Evolutionary conservation across 2,797 vertebrate species (phyloP).

Genomic region (Platyrinchus mystaceus): DNA sequence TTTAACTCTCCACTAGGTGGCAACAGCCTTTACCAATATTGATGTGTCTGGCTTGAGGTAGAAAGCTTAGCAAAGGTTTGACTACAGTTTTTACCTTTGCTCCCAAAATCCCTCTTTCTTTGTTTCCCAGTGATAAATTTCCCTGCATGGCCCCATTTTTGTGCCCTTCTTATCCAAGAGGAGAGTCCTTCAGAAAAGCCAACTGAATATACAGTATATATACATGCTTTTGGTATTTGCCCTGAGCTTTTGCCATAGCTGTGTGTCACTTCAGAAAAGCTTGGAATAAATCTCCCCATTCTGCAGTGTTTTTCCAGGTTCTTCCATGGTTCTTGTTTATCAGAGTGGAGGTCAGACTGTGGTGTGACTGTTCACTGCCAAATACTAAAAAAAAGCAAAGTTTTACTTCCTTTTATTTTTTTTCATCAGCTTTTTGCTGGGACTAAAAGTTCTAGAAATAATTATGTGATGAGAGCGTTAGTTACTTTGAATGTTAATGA

Average conservation of each 20-base stretch:
- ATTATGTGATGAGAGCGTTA: neutral
- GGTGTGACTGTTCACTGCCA: neutral
- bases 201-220: neutral
- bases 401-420: constrained; percentile 38
- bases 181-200: neutral
- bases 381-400: neutral
- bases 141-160: neutral
- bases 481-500: neutral
- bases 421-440: neutral
- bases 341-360: neutral
- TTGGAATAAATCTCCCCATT: neutral
- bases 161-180: neutral
- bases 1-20: constrained; percentile 40
- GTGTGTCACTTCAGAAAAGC: neutral
- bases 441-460: neutral
- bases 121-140: neutral
- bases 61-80: neutral
- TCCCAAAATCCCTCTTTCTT: neutral
- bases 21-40: neutral
- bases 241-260: neutral
- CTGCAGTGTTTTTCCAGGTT: neutral
- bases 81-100: neutral
- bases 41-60: neutral
- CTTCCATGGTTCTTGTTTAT: neutral
- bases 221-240: neutral